phyloP scores from a whole-genome alignment of 92 coral and sea anemone genomes.

The Palythoa grandis region DNA sequence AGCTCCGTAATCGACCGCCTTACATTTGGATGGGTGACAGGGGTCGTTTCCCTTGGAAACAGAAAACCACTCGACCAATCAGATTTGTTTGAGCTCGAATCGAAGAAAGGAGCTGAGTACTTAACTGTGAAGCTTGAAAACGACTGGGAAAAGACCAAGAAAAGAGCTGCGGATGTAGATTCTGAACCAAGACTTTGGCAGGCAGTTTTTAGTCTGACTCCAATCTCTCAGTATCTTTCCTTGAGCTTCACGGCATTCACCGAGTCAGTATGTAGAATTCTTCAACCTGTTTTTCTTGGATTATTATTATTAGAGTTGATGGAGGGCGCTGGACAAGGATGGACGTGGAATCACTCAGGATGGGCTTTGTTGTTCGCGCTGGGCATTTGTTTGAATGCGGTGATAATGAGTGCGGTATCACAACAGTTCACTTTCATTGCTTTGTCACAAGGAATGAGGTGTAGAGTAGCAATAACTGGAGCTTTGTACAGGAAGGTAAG shows the following conservation, averaged over 20 bases:
- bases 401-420: slow-evolving; percentile 38
- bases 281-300: slow-evolving; percentile 40
- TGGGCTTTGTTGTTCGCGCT: slow-evolving; percentile 40
- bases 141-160: slow-evolving; percentile 26
- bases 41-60: slow-evolving; percentile 44
- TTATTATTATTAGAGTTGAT: slow-evolving; percentile 34
- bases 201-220: slow-evolving; percentile 19
- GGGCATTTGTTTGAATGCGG: slow-evolving; percentile 32
- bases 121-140: slow-evolving; percentile 38
- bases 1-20: slow-evolving; percentile 36
- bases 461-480: slow-evolving; percentile 40
- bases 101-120: slow-evolving; percentile 39
- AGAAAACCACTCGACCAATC: slow-evolving; percentile 32
- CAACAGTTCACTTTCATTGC: slow-evolving; percentile 37
- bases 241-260: slow-evolving; percentile 6
- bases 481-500: slow-evolving; percentile 39
- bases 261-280: slow-evolving; percentile 40
- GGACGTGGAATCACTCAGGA: slow-evolving; percentile 38
- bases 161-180: neutral
- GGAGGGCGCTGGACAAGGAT: slow-evolving; percentile 31
- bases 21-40: slow-evolving; percentile 44
- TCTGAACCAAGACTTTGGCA: slow-evolving; percentile 36
- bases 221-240: slow-evolving; percentile 23
- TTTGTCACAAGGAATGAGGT: slow-evolving; percentile 34
- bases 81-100: slow-evolving; percentile 42